Evolutionary conservation across 2,797 vertebrate genomes (phyloP), one percentile per base, ranked within the genome.

Genomic region (Chelon labrosus): DNA sequence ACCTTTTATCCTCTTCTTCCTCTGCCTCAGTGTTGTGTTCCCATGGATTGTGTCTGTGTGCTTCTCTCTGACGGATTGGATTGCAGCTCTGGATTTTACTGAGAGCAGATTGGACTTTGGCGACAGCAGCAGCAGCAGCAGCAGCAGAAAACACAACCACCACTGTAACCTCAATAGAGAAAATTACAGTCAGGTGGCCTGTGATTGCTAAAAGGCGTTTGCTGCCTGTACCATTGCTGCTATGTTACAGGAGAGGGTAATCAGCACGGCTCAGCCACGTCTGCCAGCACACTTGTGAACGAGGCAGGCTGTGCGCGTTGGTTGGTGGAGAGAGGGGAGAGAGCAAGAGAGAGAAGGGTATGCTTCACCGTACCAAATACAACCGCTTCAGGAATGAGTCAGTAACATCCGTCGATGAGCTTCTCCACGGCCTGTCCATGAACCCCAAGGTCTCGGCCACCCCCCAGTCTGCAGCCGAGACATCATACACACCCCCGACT

Each of bases 301-400:
- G 75, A 96, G 94, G 94, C 94, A 94, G 95, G 92, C 93, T 85
- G 89, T 81, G 89, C 54, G 72, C 65, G 84, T 90, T 70, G 70
- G 86, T 89, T 84, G 86, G 88, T 75, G 91, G 85, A 83, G 88
- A 90, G 89, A 88, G 84, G 80, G 83, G 83, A 84, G 81, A 79
- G 85, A 86, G 88, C 88, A 75, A 85, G 87, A 95, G 95, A 96
- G 95, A 94, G 95, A 97, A 96, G 98, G 98, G 97, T 95, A 99
- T 99, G 97, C 98, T 98, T 97, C 97, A 98, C 95, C 97, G 97
- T 95, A 97, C 97, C 95, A 99, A 99, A 95, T 99, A 99, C 95
- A 99, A 97, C 95, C 97, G 97, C 94, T 99, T 99, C 96, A 98
- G 96, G 96, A 98, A 99, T 96, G 98, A 99, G 96, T 98, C 97